Evolutionary conservation across 1,140 invertebrate genomes (phyloP), one percentile per base, ranked within the genome.

Genomic region (Pseudomyrmex sp.): DNA sequence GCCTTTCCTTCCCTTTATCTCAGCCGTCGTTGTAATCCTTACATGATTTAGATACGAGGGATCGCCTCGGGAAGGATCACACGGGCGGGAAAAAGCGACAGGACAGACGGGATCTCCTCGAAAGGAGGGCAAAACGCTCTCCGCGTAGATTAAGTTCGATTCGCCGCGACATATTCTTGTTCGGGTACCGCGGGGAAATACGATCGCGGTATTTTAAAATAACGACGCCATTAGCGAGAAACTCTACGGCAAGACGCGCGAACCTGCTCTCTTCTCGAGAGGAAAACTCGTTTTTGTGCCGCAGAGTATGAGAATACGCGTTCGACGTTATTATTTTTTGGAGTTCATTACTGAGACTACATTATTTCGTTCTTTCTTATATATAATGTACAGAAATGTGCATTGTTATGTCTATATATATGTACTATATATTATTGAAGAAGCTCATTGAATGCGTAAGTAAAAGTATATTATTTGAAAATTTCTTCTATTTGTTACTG

Each of bases 141-240:
- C 52, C 86, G 90, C 89, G 85, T 91, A 93, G 91, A 91, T 91
- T 91, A 90, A 90, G 92, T 93, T 93, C 92, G 92, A 93, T 93
- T 93, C 89, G 86, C 89, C 85, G 89, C 85, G 86, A 86, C 85
- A 90, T 87, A 85, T 89, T 89, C 85, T 90, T 79, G 79, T 59
- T 66, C 48, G 79, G 82, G 56, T 68, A 54, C 85, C 84, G 84
- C 85, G 70, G 83, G 90, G 91, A 93, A 93, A 93, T 93, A 92
- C 88, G 91, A 93, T 92, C 92, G 92, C 85, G 90, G 91, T 93
- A 91, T 93, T 92, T 91, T 91, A 91, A 90, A 93, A 93, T 94
- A 94, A 93, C 90, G 92, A 93, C 86, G 89, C 92, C 91, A 93
- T 93, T 93, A 94, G 91, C 89, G 85, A 89, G 80, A 35, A 35